Evolutionary conservation across 2,113 vertebrate genomes (phyloP), one percentile per base, ranked within the genome.

Genomic region (Pelvicachromis taeniatus): DNA sequence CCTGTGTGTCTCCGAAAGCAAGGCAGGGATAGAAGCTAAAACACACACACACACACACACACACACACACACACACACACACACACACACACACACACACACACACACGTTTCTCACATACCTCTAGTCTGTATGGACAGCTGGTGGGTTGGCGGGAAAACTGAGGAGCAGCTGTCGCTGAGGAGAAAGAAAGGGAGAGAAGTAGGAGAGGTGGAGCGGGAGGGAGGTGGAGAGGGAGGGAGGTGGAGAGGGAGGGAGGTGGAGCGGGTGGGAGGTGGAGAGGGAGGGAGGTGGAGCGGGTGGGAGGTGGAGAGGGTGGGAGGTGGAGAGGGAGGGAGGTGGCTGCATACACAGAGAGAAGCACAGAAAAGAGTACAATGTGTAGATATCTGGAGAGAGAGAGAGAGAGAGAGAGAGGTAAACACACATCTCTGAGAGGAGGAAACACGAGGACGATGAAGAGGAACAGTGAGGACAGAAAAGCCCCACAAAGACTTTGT

Each of bases 101-200:
- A 80, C 86, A 85, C 70, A 81, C 78, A 82, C 78, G 83, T 83
- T 42, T 82, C 59, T 83, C 78, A 90, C 92, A 91, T 91, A 84
- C 89, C 88, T 89, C 87, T 56, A 68, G 82, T 82, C 87, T 45
- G 75, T 56, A 55, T 81, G 68, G 91, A 90, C 94, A 94, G 93
- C 93, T 94, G 94, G 81, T 89, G 26, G 6, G 83, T 91, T 92
- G 90, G 91, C 88, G 92, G 89, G 90, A 93, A 93, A 94, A 48
- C 83, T 78, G 75, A 82, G 85, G 80, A 78, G 85, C 92, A 91
- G 91, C 93, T 91, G 92, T 92, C 88, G 85, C 68, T 52, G 78
- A 48, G 78, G 80, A 53, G 50, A 81, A 85, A 81, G 19, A 65
- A 52, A 80, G 58, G 50, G n/a, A 38, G 54, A 35, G 17, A 14